Conservation (phyloP, 2,888 invertebrate genomes). For the Molorchus minor region DNA sequence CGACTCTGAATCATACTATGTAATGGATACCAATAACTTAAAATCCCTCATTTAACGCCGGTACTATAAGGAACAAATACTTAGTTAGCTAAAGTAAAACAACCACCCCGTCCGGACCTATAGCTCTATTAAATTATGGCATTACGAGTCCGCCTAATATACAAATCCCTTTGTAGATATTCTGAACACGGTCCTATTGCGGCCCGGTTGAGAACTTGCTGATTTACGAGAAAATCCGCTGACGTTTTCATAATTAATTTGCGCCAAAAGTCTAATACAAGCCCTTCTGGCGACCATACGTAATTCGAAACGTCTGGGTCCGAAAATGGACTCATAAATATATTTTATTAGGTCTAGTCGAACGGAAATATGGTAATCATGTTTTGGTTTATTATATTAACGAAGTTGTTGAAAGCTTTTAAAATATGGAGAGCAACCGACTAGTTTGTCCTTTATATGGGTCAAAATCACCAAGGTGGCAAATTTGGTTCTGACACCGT, state of each 20-base stretch:
- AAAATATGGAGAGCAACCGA: no score
- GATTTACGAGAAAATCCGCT: slow-evolving; percentile 42
- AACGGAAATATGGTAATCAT: slow-evolving; percentile 1
- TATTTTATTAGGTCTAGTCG: slow-evolving; percentile 1
- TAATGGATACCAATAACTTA: no score
- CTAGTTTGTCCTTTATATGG: no score
- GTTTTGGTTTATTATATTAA: slow-evolving; percentile 23
- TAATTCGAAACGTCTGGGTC: slow-evolving; percentile 43
- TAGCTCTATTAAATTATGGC: slow-evolving; percentile 36
- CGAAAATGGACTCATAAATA: slow-evolving; percentile 13
- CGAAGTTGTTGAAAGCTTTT: slow-evolving; percentile 28
- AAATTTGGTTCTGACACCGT: no score
- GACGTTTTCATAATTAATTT: slow-evolving; percentile 52
- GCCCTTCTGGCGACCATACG: slow-evolving; percentile 43
- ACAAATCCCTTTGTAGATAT: slow-evolving; percentile 43
- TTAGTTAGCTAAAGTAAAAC: slow-evolving; percentile 9
- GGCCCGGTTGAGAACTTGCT: slow-evolving; percentile 39
- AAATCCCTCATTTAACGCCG: slow-evolving; percentile 7
- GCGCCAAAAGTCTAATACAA: slow-evolving; percentile 46
- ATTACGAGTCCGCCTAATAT: slow-evolving; percentile 31
- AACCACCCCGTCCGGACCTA: slow-evolving; percentile 10
- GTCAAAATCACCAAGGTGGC: no score
- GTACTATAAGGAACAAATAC: slow-evolving; percentile 4
- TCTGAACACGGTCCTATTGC: slow-evolving; percentile 41
- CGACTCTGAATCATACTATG: no score